Conservation (phyloP, 2,888 invertebrate species). For the Rhagophthalmus giganteus region DNA sequence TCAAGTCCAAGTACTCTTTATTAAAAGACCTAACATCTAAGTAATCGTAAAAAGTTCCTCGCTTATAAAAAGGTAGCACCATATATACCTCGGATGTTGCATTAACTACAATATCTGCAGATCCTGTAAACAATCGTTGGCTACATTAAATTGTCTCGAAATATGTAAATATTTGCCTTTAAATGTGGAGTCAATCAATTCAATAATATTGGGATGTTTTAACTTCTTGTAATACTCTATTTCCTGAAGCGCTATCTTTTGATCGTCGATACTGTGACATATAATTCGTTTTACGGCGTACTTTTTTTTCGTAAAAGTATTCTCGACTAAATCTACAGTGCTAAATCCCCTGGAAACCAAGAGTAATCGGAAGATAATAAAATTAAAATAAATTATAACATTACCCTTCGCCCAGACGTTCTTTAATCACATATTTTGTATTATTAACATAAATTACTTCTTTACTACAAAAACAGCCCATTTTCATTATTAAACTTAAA, state of each 20-base stretch:
- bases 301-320: slow-evolving; percentile 63
- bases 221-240: slow-evolving; percentile 72
- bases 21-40: slow-evolving; percentile 63
- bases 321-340: slow-evolving; percentile 75
- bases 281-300: slow-evolving; percentile 79
- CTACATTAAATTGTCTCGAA: too few species aligned
- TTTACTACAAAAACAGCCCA: slow-evolving; percentile 76
- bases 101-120: slow-evolving; percentile 68
- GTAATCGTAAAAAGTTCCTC: slow-evolving; percentile 74
- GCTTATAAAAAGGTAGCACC: slow-evolving; percentile 76
- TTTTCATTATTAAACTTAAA: slow-evolving; percentile 68
- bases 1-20: slow-evolving; percentile 65
- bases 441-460: slow-evolving; percentile 73
- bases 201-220: slow-evolving; percentile 73
- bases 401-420: slow-evolving; percentile 78
- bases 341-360: slow-evolving; percentile 78
- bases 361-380: too few species aligned
- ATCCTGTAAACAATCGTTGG: slow-evolving; percentile 50
- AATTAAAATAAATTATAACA: too few species aligned
- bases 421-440: slow-evolving; percentile 68
- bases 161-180: too few species aligned
- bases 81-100: slow-evolving; percentile 72
- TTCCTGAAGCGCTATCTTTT: slow-evolving; percentile 71
- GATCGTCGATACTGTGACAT: slow-evolving; percentile 80
- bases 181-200: slow-evolving; percentile 69